Evolutionary conservation across 2,797 vertebrate species (phyloP).

Genomic region (Hypotaenidia okinawae): DNA sequence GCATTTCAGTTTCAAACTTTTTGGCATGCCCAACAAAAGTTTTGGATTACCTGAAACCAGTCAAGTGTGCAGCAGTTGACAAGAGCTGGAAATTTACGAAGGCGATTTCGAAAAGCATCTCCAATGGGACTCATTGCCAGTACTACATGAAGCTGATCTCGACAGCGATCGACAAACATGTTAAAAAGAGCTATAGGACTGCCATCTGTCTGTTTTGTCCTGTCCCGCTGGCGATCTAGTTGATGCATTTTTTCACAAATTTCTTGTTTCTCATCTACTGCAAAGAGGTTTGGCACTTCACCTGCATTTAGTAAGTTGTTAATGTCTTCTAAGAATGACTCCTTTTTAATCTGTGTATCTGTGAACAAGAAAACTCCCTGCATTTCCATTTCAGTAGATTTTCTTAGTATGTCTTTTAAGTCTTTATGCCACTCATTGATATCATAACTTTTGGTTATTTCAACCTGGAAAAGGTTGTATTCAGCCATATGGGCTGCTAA

Average conservation of each 20-base stretch:
- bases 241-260: slow-evolving; percentile 90
- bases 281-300: slow-evolving; percentile 91
- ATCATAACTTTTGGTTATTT: slow-evolving; percentile 89
- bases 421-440: slow-evolving; percentile 88
- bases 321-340: slow-evolving; percentile 91
- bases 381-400: slow-evolving; percentile 83
- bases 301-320: slow-evolving; percentile 92
- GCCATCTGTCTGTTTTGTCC: slow-evolving; percentile 89
- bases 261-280: slow-evolving; percentile 88
- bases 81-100: slow-evolving; percentile 82
- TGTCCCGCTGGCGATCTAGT: slow-evolving; percentile 86
- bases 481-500: slow-evolving; percentile 90
- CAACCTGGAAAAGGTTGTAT: slow-evolving; percentile 87
- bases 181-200: slow-evolving; percentile 89
- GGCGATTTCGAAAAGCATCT: slow-evolving; percentile 86
- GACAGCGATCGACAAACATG: slow-evolving; percentile 90
- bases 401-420: slow-evolving; percentile 86
- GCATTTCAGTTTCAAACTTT: not conserved
- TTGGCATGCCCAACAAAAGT: not conserved
- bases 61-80: slow-evolving; percentile 83
- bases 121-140: slow-evolving; percentile 94
- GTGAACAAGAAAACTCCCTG: slow-evolving; percentile 92
- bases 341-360: slow-evolving; percentile 90
- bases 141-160: slow-evolving; percentile 89
- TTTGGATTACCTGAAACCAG: slow-evolving; percentile 80